Base-by-base conservation (phyloP, 2,888 invertebrate species). In the Zonitis immaculata region DNA sequence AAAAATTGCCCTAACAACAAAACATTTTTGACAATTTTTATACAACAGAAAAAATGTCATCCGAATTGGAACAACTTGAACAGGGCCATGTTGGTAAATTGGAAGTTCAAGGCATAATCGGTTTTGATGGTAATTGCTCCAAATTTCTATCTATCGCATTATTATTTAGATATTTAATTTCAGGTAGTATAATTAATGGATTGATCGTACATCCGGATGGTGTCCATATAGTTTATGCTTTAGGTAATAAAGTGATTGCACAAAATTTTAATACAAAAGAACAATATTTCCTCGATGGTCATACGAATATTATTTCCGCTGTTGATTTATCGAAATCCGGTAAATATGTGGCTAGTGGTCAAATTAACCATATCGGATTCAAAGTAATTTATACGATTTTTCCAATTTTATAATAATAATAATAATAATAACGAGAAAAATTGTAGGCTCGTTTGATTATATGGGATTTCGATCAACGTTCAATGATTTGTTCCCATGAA, bases 311-410 rank as follows among this genome's bases (percentile, higher is more conserved):
- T 25, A 86, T 93, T 44, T 87, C 90, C 0, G 82, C 89, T 1
- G 78, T 93, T 18, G 87, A 88, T 44, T 73, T 92, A 9, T 95
- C 95, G 8, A 78, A 80, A 0, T 77, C 75, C 62, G 91, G 95
- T 20, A 85, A 84, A 18, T 90, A 83, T 66, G 78, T 96, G 32
- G 95, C 91, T 5, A 93, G 95, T 0, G 95, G 95, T 0, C 94
- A 95, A 76, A 83, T 88, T 32, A 95, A 91, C 69, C 89, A 93
- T 69, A 89, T 92, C 74, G 95, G 95, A 4, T 95, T 94, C 73
- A 91, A 89, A 73, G 87, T 86, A 69, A 56, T 56, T 43, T 25
- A 25, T 35, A 47, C 8, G 3, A 32, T 14, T 47, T 4, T 22
- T 22, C 3, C 5, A 4, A 22, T 47, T 44, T 44, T 46, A 14